Conservation (phyloP, 2,797 vertebrate species). For the Myotis planiceps region DNA sequence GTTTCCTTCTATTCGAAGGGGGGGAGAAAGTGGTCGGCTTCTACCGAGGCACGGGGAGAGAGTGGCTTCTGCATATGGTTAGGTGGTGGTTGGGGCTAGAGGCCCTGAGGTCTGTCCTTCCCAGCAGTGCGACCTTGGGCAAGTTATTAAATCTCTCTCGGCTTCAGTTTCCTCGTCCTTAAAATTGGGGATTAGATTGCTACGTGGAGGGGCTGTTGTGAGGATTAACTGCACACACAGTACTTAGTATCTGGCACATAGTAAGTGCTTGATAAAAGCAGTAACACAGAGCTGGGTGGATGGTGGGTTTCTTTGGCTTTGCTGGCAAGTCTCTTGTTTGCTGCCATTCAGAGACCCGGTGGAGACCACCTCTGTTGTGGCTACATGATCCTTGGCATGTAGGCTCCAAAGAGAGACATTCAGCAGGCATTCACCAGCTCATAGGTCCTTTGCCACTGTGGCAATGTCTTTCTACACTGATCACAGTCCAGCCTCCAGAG, state of each 20-base stretch:
- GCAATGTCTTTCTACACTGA: neutral
- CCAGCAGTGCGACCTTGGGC: neutral
- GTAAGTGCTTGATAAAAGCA: neutral
- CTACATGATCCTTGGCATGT: neutral
- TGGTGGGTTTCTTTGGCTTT: neutral
- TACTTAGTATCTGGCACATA: neutral
- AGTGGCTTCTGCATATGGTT: neutral
- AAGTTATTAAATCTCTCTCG: neutral
- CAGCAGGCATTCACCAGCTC: neutral
- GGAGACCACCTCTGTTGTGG: neutral
- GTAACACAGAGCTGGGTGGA: neutral
- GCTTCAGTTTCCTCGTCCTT: constrained; percentile 23
- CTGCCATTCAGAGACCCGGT: neutral
- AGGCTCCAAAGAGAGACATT: neutral
- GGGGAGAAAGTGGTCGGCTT: neutral
- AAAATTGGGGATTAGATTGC: neutral
- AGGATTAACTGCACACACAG: neutral
- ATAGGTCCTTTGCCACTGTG: neutral
- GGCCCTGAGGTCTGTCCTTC: neutral
- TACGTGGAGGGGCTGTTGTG: neutral
- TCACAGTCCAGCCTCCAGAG: neutral
- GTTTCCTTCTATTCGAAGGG: neutral
- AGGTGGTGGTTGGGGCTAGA: neutral
- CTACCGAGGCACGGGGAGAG: neutral
- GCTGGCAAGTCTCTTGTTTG: neutral